Evolutionary conservation across 2,113 vertebrate species (phyloP), one percentile per base, ranked within the genome.

Genomic region (Cebidichthys violaceus): DNA sequence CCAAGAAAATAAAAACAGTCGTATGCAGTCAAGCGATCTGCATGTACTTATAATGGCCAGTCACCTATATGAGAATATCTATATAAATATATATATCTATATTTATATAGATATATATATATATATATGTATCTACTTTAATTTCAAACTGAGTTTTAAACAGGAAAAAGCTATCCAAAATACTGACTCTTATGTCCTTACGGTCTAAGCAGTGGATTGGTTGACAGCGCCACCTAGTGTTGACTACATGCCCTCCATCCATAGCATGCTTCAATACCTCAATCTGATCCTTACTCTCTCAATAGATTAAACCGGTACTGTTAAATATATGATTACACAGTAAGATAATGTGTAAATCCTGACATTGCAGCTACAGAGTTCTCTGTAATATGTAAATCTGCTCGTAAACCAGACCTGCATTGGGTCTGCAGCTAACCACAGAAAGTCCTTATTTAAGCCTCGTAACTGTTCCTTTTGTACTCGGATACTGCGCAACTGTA

Each of bases 401-500:
- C 67, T 67, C 20, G 15, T 75, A 82, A 83, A n/a, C 47, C 75
- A 24, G 17, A 75, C 61, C 77, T 61, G 55, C 75, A 79, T 74
- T 72, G 3, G 13, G 33, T 77, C 31, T 65, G 27, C 69, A 57
- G 24, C 9, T 14, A 22, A 68, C 73, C 70, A 43, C 57, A 61
- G 33, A 69, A 66, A 89, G 82, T 68, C 77, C 81, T 60, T 89
- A 87, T 89, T 90, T 83, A 85, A 89, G 66, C 85, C 79, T 88
- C 81, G 74, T 77, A 70, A 65, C 67, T 68, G 68, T 81, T 87
- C 82, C 77, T 86, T 92, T 88, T 89, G 75, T 90, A 90, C 83
- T 81, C 57, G 9, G 75, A 85, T 78, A 88, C 88, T 91, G 91
- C 93, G 89, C 88, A 89, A 81, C 84, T 93, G 91, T 93, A 90